Base-by-base conservation (phyloP, 1,140 invertebrate genomes). In the Cepaea nemoralis region DNA sequence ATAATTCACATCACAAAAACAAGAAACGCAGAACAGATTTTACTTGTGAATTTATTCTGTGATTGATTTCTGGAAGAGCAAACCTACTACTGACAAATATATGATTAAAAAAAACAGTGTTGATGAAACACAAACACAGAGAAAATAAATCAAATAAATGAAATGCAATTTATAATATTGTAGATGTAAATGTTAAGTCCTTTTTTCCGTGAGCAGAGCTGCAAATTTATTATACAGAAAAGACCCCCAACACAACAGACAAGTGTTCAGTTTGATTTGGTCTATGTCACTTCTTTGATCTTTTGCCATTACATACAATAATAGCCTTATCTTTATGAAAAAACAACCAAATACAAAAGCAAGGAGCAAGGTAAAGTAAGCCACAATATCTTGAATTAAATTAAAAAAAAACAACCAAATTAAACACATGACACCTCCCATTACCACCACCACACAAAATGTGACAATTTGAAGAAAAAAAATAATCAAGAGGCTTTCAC, bases 351-450 rank as follows among this genome's bases (percentile, higher is more conserved):
- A n/a, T n/a, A n/a, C n/a, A 55, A 10, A 55, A 55, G 16, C n/a
- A 22, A 8, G 3, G 19, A 19, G 16, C 59, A 63, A 63, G 6
- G 27, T 63, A 75, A 74, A 10, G n/a, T 74, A 74, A 55, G 74
- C 12, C 45, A 76, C 74, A 76, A 55, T 33, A 55, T 77, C 31
- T 77, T 77, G 75, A 77, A 77, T 77, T 45, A 63, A 77, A 77
- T 63, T 37, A 63, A 45, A 75, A 33, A 50, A 27, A 48, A 73
- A 5, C 16, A 73, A 73, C 5, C 40, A 8, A 12, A 55, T 22
- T 10, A 55, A 55, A 14, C 3, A 55, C 50, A 8, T 14, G n/a
- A 22, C 3, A 55, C 2, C 50, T 27, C 31, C 35, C 12, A 77
- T n/a, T 14, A 48, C 75, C 55, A 77, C 55, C 75, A 77, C 31